These are phyloP conservation scores for Menidia beryllina DNA, from an alignment of 2,113 vertebrate genomes.

Conservation along the genomic window DNA sequence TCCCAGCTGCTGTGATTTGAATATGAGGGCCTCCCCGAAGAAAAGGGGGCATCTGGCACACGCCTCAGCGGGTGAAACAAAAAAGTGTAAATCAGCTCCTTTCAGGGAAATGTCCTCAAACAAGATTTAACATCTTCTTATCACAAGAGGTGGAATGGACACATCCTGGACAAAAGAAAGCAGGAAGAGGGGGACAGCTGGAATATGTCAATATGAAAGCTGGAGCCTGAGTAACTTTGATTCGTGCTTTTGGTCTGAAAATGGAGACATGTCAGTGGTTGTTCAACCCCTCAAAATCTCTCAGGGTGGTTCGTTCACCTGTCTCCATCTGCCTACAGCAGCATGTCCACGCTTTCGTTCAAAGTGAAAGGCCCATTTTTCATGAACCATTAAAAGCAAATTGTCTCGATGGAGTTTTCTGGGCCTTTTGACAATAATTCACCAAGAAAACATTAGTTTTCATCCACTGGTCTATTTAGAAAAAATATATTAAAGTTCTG, in stretches of 20 bases:
- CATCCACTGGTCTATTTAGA: no score
- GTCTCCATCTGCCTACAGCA: no score
- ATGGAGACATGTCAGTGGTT: no score
- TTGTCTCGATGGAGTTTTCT: no score
- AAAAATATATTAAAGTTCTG: no score
- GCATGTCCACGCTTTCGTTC: no score
- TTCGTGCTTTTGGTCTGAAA: background rate
- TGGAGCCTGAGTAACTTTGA: slow-evolving; percentile 9
- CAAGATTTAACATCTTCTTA: slow-evolving; percentile 57
- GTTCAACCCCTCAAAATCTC: no score
- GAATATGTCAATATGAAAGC: background rate
- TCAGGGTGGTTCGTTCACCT: no score
- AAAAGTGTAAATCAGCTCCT: slow-evolving; percentile 55
- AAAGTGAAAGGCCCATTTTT: no score
- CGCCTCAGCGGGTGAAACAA: slow-evolving; percentile 50
- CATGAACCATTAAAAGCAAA: no score
- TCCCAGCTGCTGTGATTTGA: slow-evolving; percentile 79
- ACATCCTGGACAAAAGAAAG: slow-evolving; percentile 33
- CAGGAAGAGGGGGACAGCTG: slow-evolving; percentile 30
- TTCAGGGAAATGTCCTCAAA: slow-evolving; percentile 63
- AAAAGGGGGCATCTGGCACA: slow-evolving; percentile 81
- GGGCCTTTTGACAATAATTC: no score
- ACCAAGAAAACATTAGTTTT: no score
- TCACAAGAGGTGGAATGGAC: slow-evolving; percentile 40
- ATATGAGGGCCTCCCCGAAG: slow-evolving; percentile 72